A percentile compares a stretch with the other conserved stretches of the same genome.
phyloP scores from a whole-genome alignment of 2,797 vertebrate genomes.

The Oophaga sylvatica region DNA sequence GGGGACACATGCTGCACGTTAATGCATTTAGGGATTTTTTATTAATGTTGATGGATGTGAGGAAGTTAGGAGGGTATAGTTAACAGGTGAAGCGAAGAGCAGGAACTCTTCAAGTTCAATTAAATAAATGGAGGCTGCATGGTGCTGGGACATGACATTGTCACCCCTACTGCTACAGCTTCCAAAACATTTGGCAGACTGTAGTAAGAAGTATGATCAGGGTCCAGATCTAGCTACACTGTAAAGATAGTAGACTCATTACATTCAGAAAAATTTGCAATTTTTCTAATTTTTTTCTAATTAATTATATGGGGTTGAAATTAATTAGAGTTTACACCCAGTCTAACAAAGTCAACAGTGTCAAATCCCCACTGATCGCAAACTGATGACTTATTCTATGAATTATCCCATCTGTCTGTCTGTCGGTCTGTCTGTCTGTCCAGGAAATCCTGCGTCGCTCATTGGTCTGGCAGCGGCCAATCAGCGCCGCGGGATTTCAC shows the following conservation, averaged over 20 bases:
- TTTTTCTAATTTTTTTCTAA: too few species aligned
- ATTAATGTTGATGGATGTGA: slow-evolving; percentile 33
- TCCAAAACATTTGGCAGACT: background rate
- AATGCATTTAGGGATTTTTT: slow-evolving; percentile 27
- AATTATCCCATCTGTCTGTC: too few species aligned
- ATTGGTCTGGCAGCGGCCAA: too few species aligned
- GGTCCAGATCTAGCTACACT: background rate
- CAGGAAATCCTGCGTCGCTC: too few species aligned
- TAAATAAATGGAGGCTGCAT: background rate
- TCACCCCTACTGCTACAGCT: background rate
- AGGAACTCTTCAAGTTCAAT: slow-evolving; percentile 8
- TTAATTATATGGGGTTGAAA: too few species aligned
- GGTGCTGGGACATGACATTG: background rate
- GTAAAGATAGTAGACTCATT: background rate
- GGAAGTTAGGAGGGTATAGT: background rate
- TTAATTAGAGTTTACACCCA: too few species aligned
- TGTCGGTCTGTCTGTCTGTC: too few species aligned
- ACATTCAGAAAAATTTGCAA: too few species aligned
- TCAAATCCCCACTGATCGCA: too few species aligned
- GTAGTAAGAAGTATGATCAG: background rate
- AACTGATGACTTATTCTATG: too few species aligned
- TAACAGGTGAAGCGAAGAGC: slow-evolving; percentile 27
- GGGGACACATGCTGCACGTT: background rate
- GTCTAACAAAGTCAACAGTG: too few species aligned
- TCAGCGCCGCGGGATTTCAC: too few species aligned